Evolutionary conservation across 2,113 vertebrate species (phyloP).

Genomic region (Haemorhous mexicanus): DNA sequence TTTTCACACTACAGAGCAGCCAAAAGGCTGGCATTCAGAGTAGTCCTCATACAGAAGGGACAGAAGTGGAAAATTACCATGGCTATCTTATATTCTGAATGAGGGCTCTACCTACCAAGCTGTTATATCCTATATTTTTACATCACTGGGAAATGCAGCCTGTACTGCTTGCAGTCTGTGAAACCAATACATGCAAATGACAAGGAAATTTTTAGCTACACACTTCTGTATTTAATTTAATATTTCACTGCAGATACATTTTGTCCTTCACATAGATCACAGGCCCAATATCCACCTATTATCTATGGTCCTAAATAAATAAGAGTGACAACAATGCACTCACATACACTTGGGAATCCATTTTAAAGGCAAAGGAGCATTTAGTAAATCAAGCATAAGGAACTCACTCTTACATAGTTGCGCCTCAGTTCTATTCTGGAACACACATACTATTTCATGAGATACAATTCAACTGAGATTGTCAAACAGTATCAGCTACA

Average conservation of each 20-base stretch:
- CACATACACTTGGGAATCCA: neutral
- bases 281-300: neutral
- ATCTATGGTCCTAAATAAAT: neutral
- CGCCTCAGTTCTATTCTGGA: neutral
- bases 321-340: neutral
- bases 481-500: neutral
- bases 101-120: neutral
- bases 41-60: neutral
- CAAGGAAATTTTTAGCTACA: neutral
- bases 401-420: neutral
- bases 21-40: neutral
- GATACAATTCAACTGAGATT: neutral
- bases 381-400: neutral
- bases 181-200: neutral
- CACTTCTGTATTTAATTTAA: neutral
- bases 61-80: neutral
- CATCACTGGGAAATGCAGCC: neutral
- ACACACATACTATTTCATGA: neutral
- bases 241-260: neutral
- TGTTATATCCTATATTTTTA: neutral
- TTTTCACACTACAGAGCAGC: neutral
- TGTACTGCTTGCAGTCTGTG: neutral
- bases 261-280: neutral
- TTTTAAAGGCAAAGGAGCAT: neutral
- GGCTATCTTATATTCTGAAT: neutral